phyloP scores from a whole-genome alignment of 2,888 invertebrate species.

The Siphonodentalium dalli region DNA sequence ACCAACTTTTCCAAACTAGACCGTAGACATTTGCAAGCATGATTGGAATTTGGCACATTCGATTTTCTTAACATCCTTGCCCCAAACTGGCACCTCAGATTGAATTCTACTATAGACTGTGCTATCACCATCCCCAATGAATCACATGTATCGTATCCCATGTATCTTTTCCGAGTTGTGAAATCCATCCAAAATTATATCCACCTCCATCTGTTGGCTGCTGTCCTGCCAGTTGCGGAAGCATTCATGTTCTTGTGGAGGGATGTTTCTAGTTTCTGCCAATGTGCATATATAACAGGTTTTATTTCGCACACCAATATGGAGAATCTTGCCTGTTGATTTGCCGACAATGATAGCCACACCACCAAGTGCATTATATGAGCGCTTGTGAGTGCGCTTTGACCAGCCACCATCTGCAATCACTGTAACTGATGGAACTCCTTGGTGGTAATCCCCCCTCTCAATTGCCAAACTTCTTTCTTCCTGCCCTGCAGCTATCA shows the following conservation, averaged over 20 bases:
- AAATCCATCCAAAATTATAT: constrained; percentile 30
- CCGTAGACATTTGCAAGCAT: neutral
- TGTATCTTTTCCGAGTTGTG: constrained; percentile 23
- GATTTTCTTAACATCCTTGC: neutral
- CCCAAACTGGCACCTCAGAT: constrained; percentile 1
- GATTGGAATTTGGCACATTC: constrained; percentile 6
- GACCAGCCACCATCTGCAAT: constrained; percentile 33
- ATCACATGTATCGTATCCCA: constrained; percentile 26
- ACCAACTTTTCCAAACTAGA: neutral
- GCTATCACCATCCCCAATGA: constrained; percentile 16
- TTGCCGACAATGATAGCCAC: constrained; percentile 29
- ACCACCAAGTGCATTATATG: constrained; percentile 33
- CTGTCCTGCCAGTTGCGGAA: constrained; percentile 26
- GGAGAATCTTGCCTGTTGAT: constrained; percentile 26
- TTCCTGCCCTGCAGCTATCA: constrained; percentile 19
- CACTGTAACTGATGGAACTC: constrained; percentile 29
- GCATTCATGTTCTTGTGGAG: constrained; percentile 15
- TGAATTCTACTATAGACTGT: neutral
- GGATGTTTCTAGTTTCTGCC: constrained; percentile 5
- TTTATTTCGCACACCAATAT: constrained; percentile 34
- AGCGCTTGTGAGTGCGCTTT: constrained; percentile 30
- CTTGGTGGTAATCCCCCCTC: no score
- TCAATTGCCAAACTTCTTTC: constrained; percentile 23
- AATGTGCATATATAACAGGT: constrained; percentile 25
- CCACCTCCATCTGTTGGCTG: constrained; percentile 24